Conservation (phyloP, 2,797 vertebrate species). For the Tarsius wallacei region DNA sequence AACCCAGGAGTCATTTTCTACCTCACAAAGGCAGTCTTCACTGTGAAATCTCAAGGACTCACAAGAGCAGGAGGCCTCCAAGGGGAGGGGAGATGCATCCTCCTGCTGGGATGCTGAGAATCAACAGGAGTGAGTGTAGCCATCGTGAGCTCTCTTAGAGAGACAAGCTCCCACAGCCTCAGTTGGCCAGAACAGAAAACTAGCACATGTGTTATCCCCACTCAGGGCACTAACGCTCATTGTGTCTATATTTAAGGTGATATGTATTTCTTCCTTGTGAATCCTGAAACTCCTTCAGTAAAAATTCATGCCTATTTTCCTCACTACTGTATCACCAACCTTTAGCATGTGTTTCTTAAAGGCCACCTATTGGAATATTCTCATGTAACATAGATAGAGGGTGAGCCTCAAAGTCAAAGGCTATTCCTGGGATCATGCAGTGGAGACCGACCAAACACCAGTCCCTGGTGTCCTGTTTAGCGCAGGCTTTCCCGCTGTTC, state of each 20-base stretch:
- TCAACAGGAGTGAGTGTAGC: not conserved
- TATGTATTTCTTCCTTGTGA: not conserved
- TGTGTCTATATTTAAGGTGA: not conserved
- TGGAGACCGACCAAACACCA: not conserved
- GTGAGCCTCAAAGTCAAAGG: not conserved
- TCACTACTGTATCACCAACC: not conserved
- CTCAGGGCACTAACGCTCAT: not conserved
- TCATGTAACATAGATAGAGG: not conserved
- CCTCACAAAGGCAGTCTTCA: not conserved
- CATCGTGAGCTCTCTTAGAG: not conserved
- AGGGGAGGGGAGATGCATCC: fast-evolving
- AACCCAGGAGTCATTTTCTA: not conserved
- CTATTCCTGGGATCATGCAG: not conserved
- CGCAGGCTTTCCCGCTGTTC: not conserved
- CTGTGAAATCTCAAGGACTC: not conserved
- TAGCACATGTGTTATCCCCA: not conserved
- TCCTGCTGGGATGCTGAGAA: not conserved
- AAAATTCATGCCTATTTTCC: fast-evolving
- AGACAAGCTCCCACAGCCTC: not conserved
- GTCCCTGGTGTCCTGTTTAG: not conserved
- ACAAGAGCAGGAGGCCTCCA: not conserved
- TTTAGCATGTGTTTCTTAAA: not conserved
- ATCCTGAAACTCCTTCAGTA: not conserved
- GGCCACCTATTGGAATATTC: not conserved
- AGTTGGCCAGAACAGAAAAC: not conserved